A percentile compares a stretch with the other conserved stretches of the same genome.
Conservation (phyloP, 1,140 invertebrate species). For the Drosophila ambigua region DNA sequence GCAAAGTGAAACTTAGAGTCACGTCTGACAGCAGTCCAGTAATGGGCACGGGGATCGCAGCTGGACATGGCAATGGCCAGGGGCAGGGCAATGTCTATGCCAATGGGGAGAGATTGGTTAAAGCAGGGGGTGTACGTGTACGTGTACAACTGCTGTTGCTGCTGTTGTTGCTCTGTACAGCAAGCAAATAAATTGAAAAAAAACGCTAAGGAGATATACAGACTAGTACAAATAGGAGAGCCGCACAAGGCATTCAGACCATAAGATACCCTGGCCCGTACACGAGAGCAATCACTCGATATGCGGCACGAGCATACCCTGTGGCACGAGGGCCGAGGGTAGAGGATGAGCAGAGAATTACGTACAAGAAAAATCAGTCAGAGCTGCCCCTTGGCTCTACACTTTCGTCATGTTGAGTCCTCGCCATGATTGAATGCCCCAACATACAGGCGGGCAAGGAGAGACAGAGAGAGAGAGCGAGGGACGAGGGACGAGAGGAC, state of each 20-base stretch:
- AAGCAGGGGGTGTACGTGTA: not conserved
- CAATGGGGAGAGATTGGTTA: not conserved
- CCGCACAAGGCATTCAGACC: no score
- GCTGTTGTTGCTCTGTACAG: conserved; percentile 68
- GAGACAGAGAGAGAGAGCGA: no score
- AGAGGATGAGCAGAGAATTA: no score
- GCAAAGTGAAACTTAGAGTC: conserved; percentile 67
- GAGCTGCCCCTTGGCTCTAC: conserved; percentile 18
- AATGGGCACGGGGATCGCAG: not conserved
- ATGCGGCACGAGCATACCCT: no score
- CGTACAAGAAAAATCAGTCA: conserved; percentile 54
- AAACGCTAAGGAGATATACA: not conserved
- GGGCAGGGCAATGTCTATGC: not conserved
- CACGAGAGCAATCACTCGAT: no score
- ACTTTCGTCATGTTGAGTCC: conserved; percentile 55
- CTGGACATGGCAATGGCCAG: not conserved
- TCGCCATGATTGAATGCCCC: conserved; percentile 77
- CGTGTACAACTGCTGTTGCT: conserved; percentile 4
- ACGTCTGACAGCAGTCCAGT: conserved; percentile 51
- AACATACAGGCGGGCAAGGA: not conserved
- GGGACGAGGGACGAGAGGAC: not conserved
- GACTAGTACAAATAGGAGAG: no score
- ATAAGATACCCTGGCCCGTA: no score
- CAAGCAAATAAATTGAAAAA: conserved; percentile 77
- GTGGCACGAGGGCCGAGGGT: no score